A percentile compares a stretch with the other conserved stretches of the same genome.
Evolutionary conservation across 2,797 vertebrate species (phyloP).

Genomic region (Macroramphosus scolopax): DNA sequence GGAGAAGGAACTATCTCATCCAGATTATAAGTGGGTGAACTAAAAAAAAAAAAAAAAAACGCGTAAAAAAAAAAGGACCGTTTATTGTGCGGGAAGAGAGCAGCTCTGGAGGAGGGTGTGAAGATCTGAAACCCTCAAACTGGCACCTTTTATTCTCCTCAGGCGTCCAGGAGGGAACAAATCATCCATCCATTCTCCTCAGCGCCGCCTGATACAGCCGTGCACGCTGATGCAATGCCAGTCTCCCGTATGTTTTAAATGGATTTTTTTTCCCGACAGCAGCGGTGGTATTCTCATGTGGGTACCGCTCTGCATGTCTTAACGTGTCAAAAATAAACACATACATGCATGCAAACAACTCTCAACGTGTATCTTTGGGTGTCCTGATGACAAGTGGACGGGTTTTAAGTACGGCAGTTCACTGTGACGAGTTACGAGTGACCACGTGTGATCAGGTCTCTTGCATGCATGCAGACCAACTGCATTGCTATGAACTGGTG

Average conservation of each 20-base stretch:
- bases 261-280: no score
- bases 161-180: conserved; percentile 58
- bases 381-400: no score
- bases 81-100: conserved; percentile 65
- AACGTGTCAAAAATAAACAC: no score
- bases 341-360: no score
- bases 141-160: conserved; percentile 66
- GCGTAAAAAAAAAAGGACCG: conserved; percentile 66
- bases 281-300: neutral
- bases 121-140: conserved; percentile 63
- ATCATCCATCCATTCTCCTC: conserved; percentile 49
- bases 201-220: conserved; percentile 41
- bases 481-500: no score
- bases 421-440: no score
- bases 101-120: conserved; percentile 54
- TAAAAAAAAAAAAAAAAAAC: conserved; percentile 69
- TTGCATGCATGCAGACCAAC: no score
- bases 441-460: no score
- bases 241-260: neutral
- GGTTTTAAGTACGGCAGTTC: no score
- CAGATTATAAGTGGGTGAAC: conserved; percentile 84
- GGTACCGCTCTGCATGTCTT: neutral
- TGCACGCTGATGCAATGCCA: conserved; percentile 34
- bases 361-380: no score
- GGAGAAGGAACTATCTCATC: conserved; percentile 80